phyloP scores from a whole-genome alignment of 2,888 invertebrate genomes.

The Epistrophella euchroma region DNA sequence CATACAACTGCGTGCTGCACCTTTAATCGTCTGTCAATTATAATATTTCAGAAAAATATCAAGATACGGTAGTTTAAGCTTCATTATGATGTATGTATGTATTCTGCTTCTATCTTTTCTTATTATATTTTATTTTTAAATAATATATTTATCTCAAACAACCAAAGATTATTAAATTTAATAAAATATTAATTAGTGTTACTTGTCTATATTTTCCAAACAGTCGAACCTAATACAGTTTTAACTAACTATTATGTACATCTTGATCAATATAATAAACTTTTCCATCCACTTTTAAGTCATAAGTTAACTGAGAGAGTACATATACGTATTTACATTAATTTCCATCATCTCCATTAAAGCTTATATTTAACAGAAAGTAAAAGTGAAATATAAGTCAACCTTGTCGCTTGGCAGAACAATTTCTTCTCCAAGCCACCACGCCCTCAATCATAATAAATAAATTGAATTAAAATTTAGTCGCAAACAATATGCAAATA shows the following conservation, averaged over 20 bases:
- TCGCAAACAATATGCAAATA: slow-evolving; percentile 51
- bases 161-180: too few species aligned
- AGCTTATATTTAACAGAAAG: slow-evolving; percentile 47
- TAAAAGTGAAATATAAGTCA: slow-evolving; percentile 57
- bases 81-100: too few species aligned
- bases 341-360: slow-evolving; percentile 21
- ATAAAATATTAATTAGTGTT: too few species aligned
- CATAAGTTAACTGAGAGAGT: background rate
- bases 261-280: background rate
- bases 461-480: background rate
- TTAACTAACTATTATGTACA: background rate
- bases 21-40: too few species aligned
- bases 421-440: slow-evolving; percentile 34
- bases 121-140: too few species aligned
- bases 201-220: too few species aligned
- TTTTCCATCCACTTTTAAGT: background rate
- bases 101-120: too few species aligned
- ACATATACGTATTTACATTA: background rate
- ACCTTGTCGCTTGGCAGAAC: slow-evolving; percentile 42
- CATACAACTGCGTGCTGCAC: too few species aligned
- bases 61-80: too few species aligned
- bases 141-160: too few species aligned
- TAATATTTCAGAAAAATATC: too few species aligned
- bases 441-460: slow-evolving; percentile 23
- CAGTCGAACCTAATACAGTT: background rate